phyloP scores from a whole-genome alignment of 2,888 invertebrate genomes.

The Thumatha senex region DNA sequence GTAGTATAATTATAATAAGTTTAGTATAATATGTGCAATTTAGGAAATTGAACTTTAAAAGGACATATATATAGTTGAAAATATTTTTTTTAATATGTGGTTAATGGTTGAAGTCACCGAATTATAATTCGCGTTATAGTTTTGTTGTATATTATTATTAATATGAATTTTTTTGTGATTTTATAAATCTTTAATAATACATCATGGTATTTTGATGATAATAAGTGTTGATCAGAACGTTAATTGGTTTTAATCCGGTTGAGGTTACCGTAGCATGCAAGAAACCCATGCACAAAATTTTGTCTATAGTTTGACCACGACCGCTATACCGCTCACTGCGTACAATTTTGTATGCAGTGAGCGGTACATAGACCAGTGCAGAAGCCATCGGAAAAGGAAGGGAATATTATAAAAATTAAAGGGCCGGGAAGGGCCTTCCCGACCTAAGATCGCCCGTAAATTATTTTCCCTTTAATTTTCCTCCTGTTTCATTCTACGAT shows the following conservation, averaged over 20 bases:
- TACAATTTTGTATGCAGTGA: too few relatives aligned
- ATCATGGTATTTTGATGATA: slow-evolving; percentile 3
- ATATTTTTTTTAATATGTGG: slow-evolving; percentile 20
- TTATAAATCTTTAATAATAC: slow-evolving; percentile 8
- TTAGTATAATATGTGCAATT: slow-evolving; percentile 29
- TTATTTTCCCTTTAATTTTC: too few relatives aligned
- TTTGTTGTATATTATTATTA: slow-evolving; percentile 12
- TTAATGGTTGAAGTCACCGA: slow-evolving; percentile 20
- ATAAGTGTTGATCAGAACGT: not conserved
- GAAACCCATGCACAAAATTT: too few relatives aligned
- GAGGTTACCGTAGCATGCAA: not conserved
- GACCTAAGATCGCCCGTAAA: too few relatives aligned
- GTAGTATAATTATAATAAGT: slow-evolving; percentile 4
- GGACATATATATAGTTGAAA: slow-evolving; percentile 27
- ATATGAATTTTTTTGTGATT: slow-evolving; percentile 7
- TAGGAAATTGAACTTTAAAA: slow-evolving; percentile 44
- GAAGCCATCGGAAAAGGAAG: too few relatives aligned
- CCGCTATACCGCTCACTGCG: too few relatives aligned
- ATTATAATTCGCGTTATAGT: slow-evolving; percentile 10
- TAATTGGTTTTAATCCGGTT: not conserved
- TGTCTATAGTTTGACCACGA: too few relatives aligned
- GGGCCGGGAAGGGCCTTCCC: too few relatives aligned
- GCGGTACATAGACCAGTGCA: too few relatives aligned
- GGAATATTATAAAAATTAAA: too few relatives aligned
- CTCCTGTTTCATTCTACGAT: too few relatives aligned